Evolutionary conservation across 2,888 invertebrate species (phyloP), one percentile per base, ranked within the genome.

Genomic region (Hemithea aestivaria): DNA sequence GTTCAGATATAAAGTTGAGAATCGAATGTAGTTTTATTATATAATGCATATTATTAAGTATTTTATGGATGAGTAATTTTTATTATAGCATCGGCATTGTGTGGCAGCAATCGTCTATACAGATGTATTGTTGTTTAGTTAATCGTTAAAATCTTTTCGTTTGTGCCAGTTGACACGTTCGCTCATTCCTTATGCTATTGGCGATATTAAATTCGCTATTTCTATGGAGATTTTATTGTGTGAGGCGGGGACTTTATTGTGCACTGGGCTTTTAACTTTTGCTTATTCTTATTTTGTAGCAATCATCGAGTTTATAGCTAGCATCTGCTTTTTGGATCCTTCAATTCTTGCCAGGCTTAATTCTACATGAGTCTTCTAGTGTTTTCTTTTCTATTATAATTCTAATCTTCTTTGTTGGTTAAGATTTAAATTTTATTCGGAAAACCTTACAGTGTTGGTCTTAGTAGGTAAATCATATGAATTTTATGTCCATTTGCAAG

Each of bases 31-130:
- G 2, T 6, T 1, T 2, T 9, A n/a, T 33, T 27, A 22, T 46
- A 57, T 76, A 78, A 73, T 78, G 65, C 61, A 63, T 64, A 72
- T 72, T 74, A 77, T 73, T 71, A 69, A 63, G 66, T 57, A 66
- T 77, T 72, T 76, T 79, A 81, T 79, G 80, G 81, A 80, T 78
- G 83, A 75, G 77, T 74, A 78, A 81, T 81, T 83, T 83, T 83
- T 79, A 82, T 74, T 76, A 77, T 78, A 73, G 71, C 69, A 66
- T 61, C 48, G 57, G 68, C 62, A 73, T 76, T 74, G 73, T 73
- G 58, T 50, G 28, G 51, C 39, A 41, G 44, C 40, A 48, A 53
- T 44, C 34, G 52, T 43, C 56, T 37, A 51, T 53, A 62, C 68
- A 66, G 61, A 66, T 66, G 67, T 60, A 45, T 56, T 54, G 60